Evolutionary conservation across 2,113 vertebrate genomes (phyloP).

Genomic region (Aldabrachelys gigantea): DNA sequence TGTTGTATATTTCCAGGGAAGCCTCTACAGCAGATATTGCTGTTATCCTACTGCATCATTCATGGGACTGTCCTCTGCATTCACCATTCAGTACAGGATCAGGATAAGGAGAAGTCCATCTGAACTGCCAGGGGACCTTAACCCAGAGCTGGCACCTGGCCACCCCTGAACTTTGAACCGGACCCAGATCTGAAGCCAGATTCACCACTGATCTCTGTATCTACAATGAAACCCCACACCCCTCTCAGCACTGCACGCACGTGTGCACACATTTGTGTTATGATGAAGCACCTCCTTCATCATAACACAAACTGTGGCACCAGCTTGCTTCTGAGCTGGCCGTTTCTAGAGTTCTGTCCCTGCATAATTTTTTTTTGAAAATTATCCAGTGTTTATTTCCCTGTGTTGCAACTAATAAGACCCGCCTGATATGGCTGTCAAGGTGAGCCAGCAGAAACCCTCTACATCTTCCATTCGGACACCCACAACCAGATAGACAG

Average conservation of each 20-base stretch:
- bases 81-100: too few species aligned
- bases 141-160: not conserved
- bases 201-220: not conserved
- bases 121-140: not conserved
- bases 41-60: not conserved
- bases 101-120: not conserved
- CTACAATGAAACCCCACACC: not conserved
- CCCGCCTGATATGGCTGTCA: not conserved
- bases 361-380: not conserved
- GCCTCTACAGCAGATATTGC: not conserved
- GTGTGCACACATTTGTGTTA: too few species aligned
- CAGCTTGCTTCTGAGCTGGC: not conserved
- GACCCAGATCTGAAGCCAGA: not conserved
- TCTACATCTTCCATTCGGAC: not conserved
- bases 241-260: not conserved
- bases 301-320: not conserved
- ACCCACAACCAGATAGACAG: not conserved
- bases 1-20: not conserved
- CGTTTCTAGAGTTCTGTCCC: not conserved
- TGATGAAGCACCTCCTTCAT: not conserved
- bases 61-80: too few species aligned
- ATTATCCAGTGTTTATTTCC: not conserved
- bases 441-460: not conserved
- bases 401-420: not conserved
- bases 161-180: not conserved